phyloP scores from a whole-genome alignment of 1,140 invertebrate genomes.

The Globodera rostochiensis region DNA sequence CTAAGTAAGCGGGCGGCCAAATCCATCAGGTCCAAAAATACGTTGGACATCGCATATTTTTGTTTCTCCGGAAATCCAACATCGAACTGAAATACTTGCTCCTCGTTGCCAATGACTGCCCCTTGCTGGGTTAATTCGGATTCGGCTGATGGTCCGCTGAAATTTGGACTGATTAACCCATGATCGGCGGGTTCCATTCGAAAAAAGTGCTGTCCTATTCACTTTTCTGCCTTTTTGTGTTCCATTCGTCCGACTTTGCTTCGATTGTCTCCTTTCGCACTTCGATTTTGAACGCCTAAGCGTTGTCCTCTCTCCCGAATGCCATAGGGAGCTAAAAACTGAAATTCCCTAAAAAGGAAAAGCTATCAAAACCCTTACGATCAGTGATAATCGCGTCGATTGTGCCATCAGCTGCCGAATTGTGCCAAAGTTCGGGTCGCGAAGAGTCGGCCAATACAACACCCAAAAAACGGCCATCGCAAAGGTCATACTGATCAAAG shows the following conservation, averaged over 20 bases:
- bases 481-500: conserved; percentile 67
- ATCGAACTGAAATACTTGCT: not conserved
- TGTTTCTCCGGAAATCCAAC: conserved; percentile 65
- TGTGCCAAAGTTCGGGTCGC: conserved; percentile 66
- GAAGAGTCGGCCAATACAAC: conserved; percentile 68
- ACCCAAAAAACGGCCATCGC: conserved; percentile 65
- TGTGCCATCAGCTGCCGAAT: conserved; percentile 31
- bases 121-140: conserved; percentile 53
- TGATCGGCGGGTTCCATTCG: too few relatives aligned
- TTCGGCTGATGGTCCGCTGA: not conserved
- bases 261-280: conserved; percentile 39
- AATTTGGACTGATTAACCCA: not conserved
- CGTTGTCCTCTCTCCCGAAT: conserved; percentile 66
- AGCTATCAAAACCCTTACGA: conserved; percentile 64
- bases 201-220: too few relatives aligned
- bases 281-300: conserved; percentile 50
- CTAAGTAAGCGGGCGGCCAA: conserved; percentile 67
- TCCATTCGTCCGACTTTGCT: not conserved
- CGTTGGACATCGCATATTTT: conserved; percentile 67
- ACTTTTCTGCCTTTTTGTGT: not conserved
- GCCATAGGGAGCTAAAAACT: conserved; percentile 69
- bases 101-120: conserved; percentile 17
- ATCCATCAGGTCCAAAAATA: conserved; percentile 68
- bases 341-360: not conserved
- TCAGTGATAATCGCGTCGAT: conserved; percentile 67